Evolutionary conservation across 2,888 invertebrate species (phyloP), one percentile per base, ranked within the genome.

Genomic region (Ophion obscuratus): DNA sequence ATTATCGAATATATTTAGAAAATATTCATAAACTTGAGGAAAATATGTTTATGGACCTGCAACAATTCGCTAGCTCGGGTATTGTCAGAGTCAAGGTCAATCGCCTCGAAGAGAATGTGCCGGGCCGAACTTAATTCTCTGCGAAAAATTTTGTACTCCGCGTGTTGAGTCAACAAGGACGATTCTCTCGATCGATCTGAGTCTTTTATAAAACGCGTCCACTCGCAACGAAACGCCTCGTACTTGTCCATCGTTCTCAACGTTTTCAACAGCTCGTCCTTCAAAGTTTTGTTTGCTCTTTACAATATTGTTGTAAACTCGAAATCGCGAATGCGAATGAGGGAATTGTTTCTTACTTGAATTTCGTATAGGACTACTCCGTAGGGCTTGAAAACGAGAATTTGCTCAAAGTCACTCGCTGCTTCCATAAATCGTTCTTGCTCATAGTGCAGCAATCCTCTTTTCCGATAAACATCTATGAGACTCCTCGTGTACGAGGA

Each of bases 111-210:
- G 14, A 91, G 85, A 73, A 89, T 86, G 24, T 87, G 87, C n/a
- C 91, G 89, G 36, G 89, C 90, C 0, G 86, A 20, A 2, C 73
- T 61, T 81, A 89, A 87, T 83, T 91, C 89, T 20, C 79, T 61
- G 0, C 86, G 81, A 62, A 81, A 75, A 81, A 91, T 89, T 70
- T 91, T 91, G 74, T 88, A 91, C 73, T 90, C 88, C 0, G 90
- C 90, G 40, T 89, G 88, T 11, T 80, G 40, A 0, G 88, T 82
- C 36, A 91, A 67, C 2, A 91, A 81, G 24, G 27, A 57, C 0
- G 91, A 88, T 0, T 71, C 67, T 75, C 91, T 89, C 0, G 17
- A 20, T 7, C 81, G 27, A 66, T 87, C 79, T 7, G 80, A 57
- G 4, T 57, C 64, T 5, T 6, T 36, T 36, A 90, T 81, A 57